phyloP scores from a whole-genome alignment of 2,888 invertebrate species.

The Metellina segmentata region DNA sequence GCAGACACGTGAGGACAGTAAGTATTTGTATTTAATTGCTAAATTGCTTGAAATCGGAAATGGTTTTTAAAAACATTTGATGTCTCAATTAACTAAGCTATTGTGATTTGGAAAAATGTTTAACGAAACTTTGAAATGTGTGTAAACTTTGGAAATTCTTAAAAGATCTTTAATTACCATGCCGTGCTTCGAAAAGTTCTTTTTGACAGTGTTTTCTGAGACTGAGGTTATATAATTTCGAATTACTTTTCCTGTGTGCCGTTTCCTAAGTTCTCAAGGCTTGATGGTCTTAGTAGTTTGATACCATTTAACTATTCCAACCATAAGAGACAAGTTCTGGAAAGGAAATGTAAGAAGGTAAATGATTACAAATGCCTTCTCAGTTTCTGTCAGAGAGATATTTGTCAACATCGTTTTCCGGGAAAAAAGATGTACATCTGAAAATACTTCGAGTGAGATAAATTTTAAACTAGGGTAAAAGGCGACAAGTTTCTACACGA shows the following conservation, averaged over 20 bases:
- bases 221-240: background rate
- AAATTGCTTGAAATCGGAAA: too few relatives aligned
- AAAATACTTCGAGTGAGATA: too few relatives aligned
- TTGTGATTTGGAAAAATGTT: too few relatives aligned
- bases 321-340: background rate
- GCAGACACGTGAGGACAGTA: too few relatives aligned
- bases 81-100: too few relatives aligned
- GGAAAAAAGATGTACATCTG: too few relatives aligned
- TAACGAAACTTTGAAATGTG: too few relatives aligned
- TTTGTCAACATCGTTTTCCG: background rate
- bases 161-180: background rate
- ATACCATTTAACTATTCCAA: background rate
- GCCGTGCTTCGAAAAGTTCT: background rate
- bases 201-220: background rate
- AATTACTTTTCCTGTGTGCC: background rate
- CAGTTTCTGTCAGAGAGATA: conserved; percentile 15
- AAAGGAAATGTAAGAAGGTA: background rate
- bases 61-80: too few relatives aligned
- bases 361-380: conserved; percentile 17
- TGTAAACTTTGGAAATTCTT: background rate
- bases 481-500: too few relatives aligned
- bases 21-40: too few relatives aligned
- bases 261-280: background rate
- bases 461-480: too few relatives aligned
- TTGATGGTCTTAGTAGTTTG: background rate